Evolutionary conservation across 1,140 invertebrate species (phyloP).

Genomic region (Danaus melanippus): DNA sequence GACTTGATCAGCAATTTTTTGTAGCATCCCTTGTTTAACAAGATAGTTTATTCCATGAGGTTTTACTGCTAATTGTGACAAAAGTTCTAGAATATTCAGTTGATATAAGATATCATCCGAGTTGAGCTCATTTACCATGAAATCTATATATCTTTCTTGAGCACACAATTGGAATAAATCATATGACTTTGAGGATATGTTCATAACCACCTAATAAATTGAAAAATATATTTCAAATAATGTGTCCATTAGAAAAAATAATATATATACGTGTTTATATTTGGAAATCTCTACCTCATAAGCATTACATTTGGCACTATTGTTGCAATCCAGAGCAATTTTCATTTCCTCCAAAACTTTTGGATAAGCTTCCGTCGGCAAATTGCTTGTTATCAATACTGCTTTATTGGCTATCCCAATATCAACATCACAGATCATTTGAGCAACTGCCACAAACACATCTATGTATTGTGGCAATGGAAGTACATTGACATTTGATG

Average conservation of each 20-base stretch:
- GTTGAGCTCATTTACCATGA: slow-evolving; percentile 78
- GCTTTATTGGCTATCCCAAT: slow-evolving; percentile 75
- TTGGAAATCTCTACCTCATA: slow-evolving; percentile 72
- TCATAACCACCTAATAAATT: slow-evolving; percentile 77
- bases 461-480: slow-evolving; percentile 69
- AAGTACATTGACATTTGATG: slow-evolving; percentile 37
- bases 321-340: slow-evolving; percentile 62
- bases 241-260: neutral
- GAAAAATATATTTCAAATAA: slow-evolving; percentile 9
- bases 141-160: slow-evolving; percentile 76
- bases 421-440: slow-evolving; percentile 74
- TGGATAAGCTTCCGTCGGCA: slow-evolving; percentile 65
- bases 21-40: slow-evolving; percentile 76
- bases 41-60: slow-evolving; percentile 82
- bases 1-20: slow-evolving; percentile 76
- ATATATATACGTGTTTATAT: neutral
- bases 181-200: slow-evolving; percentile 75
- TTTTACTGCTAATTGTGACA: slow-evolving; percentile 78
- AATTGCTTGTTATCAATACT: slow-evolving; percentile 71
- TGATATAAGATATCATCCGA: slow-evolving; percentile 83
- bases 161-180: slow-evolving; percentile 72
- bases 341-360: slow-evolving; percentile 70
- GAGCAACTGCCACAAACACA: slow-evolving; percentile 70
- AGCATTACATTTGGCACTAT: slow-evolving; percentile 74
- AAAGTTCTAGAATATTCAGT: slow-evolving; percentile 83